These are phyloP conservation scores for Sebastes diploproa DNA, from an alignment of 2,797 vertebrate genomes.

Conservation along the genomic window DNA sequence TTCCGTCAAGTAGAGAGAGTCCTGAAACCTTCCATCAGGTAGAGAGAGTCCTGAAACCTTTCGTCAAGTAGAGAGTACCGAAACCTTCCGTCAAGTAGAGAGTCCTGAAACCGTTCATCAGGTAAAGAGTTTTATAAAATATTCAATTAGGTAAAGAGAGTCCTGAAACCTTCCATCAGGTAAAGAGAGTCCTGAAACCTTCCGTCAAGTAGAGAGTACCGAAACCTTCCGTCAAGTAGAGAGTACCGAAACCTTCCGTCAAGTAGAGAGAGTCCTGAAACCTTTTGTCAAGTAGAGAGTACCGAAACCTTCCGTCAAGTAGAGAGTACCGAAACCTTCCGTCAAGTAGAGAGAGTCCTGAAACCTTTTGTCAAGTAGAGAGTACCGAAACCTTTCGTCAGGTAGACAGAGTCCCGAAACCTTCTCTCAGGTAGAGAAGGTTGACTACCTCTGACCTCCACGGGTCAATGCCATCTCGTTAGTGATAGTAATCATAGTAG, in stretches of 20 bases:
- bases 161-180: background rate
- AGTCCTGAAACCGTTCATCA: background rate
- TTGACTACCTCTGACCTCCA: background rate
- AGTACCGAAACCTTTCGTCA: background rate
- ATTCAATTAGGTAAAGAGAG: background rate
- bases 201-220: background rate
- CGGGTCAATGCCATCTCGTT: background rate
- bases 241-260: background rate
- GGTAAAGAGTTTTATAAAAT: background rate
- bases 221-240: background rate
- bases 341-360: too few relatives aligned
- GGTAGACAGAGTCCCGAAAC: background rate
- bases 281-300: background rate
- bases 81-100: background rate
- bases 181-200: background rate
- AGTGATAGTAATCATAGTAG: background rate
- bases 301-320: accelerated
- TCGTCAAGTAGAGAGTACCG: background rate
- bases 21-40: background rate
- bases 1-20: background rate
- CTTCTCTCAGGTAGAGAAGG: background rate
- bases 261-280: background rate
- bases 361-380: background rate
- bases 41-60: background rate
- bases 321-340: accelerated